A percentile compares a stretch with the other conserved stretches of the same genome.
These are phyloP conservation scores for Peromyscus nudipes DNA, from an alignment of 2,797 vertebrate genomes.

Conservation along the genomic window DNA sequence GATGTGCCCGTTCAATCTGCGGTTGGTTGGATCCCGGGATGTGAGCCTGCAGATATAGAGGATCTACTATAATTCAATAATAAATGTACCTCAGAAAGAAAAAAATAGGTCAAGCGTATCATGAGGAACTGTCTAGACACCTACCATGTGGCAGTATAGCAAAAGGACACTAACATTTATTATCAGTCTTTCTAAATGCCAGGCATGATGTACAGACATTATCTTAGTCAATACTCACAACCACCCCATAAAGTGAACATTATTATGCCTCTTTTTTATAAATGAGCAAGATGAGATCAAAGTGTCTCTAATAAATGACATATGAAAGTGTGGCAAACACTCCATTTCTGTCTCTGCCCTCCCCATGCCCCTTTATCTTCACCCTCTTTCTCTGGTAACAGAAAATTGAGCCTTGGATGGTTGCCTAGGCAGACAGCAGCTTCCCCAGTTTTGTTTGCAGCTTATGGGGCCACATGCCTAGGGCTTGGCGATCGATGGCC, in stretches of 20 bases:
- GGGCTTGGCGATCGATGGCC: background rate
- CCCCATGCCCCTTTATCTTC: background rate
- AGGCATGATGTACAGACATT: background rate
- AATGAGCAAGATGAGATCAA: constrained; percentile 14
- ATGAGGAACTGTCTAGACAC: constrained; percentile 35
- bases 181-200: constrained; percentile 31
- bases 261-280: background rate
- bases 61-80: constrained; percentile 48
- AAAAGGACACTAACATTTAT: constrained; percentile 10
- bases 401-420: background rate
- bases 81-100: constrained; percentile 10
- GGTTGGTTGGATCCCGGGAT: background rate
- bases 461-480: background rate
- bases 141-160: background rate
- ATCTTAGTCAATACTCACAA: background rate
- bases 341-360: background rate
- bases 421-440: background rate
- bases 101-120: constrained; percentile 22
- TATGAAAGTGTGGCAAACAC: background rate
- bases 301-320: background rate
- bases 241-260: background rate
- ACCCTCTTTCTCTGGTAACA: constrained; percentile 19
- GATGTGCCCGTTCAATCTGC: background rate
- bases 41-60: background rate
- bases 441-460: background rate